Evolutionary conservation across 2,888 invertebrate species (phyloP).

Genomic region (Morinoia aosen): DNA sequence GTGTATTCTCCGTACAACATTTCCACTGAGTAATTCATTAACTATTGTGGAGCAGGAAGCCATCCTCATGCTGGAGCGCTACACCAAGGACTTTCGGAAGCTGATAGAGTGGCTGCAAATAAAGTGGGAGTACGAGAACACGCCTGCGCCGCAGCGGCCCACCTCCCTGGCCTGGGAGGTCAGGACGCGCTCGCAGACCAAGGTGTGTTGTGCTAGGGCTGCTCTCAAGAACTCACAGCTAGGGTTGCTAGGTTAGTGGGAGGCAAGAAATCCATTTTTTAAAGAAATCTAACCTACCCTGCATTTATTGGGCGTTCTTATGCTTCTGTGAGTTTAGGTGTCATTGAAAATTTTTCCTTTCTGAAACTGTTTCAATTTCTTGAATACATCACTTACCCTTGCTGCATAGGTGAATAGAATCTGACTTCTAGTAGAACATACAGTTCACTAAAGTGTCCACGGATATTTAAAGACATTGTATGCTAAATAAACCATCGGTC

Average conservation of each 20-base stretch:
- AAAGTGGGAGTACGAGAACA: conserved; percentile 94
- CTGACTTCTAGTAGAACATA: too few species aligned
- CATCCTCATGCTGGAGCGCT: conserved; percentile 93
- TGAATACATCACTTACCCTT: too few species aligned
- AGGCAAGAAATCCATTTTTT: too few species aligned
- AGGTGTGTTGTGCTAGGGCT: conserved; percentile 64
- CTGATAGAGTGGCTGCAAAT: conserved; percentile 93
- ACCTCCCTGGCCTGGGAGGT: conserved; percentile 96
- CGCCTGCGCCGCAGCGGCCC: conserved; percentile 86
- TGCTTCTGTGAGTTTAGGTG: too few species aligned
- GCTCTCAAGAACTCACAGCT: neutral
- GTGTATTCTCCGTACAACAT: neutral
- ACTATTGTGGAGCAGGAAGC: conserved; percentile 80
- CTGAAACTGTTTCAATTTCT: too few species aligned
- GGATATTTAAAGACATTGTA: too few species aligned
- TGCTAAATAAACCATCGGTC: too few species aligned
- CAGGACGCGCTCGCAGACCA: conserved; percentile 82
- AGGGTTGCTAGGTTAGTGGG: neutral
- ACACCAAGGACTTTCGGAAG: conserved; percentile 92
- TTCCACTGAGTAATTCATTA: neutral
- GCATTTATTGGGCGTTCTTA: too few species aligned
- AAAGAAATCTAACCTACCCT: too few species aligned
- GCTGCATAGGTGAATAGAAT: too few species aligned
- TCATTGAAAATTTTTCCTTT: too few species aligned
- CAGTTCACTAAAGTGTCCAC: too few species aligned